Evolutionary conservation across 2,113 vertebrate species (phyloP).

Genomic region (Cervus canadensis): DNA sequence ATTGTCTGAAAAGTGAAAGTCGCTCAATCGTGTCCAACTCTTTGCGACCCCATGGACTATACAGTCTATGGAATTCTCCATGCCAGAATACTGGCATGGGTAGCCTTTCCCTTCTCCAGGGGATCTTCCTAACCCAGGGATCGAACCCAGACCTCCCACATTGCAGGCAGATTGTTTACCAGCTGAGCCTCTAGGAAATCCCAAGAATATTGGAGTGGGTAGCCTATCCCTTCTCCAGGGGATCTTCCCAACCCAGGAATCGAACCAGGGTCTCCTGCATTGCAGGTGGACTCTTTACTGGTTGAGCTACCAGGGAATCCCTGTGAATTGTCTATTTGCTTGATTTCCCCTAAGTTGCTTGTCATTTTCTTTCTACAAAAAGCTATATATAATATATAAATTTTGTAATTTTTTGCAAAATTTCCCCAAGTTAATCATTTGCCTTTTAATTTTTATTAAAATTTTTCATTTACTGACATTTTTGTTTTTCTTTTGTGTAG

Average conservation of each 20-base stretch:
- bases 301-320: background rate
- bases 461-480: background rate
- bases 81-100: background rate
- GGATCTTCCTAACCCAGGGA: background rate
- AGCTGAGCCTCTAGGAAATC: background rate
- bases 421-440: background rate
- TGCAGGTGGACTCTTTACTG: background rate
- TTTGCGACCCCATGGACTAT: background rate
- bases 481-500: background rate
- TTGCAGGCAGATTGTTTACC: background rate
- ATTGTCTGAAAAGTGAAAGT: background rate
- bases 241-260: background rate
- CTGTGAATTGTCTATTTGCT: background rate
- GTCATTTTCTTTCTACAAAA: background rate
- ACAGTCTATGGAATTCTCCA: background rate
- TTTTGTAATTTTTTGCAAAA: background rate
- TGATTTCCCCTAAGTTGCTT: background rate
- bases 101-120: background rate
- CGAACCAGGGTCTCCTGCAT: background rate
- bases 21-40: background rate
- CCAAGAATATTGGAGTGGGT: background rate
- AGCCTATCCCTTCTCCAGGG: background rate
- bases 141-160: background rate
- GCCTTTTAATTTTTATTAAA: slow-evolving; percentile 5
- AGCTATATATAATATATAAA: background rate